Base-by-base conservation (phyloP, 2,888 invertebrate genomes). In the Bruchidius siliquastri region DNA sequence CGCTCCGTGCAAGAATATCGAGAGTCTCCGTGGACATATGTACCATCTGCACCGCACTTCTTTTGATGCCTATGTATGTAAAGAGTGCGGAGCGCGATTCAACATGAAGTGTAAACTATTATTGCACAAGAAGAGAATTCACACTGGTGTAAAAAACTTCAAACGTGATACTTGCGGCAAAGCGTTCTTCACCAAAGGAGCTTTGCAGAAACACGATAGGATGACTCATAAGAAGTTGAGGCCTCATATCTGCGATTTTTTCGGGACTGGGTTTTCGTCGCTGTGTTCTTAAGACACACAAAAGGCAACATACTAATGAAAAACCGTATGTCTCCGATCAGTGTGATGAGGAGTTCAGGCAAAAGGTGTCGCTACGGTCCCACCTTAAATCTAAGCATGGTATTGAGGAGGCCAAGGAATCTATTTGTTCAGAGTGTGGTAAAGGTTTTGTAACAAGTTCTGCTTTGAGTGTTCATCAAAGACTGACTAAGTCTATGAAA, bases 21-120 rank as follows among this genome's bases (percentile, higher is more conserved):
- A 83, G 72, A 84, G 84, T 77, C 76, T 85, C 70, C 76, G 82
- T 21, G 83, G 83, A 13, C 85, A 85, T 76, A 82, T 83, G 72
- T 82, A 83, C 71, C 82, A 84, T 74, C 80, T 82, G 73, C 85
- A 85, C 74, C 82, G 80, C 72, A 82, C 79, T 67, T n/a, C n/a
- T n/a, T 76, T 26, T 26, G 77, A 79, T n/a, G 26, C 26, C 2
- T 82, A 81, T 71, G 80, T 83, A 71, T 85, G 85, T 77, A 82
- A 84, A 73, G 77, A 81, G 67, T 85, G 85, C 73, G 80, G 81
- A 22, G 81, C 78, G 74, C 75, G 77, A 49, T 85, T 83, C 74
- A 77, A 81, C 69, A 80, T 79, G 22, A 83, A 81, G 71, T 81
- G 82, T 21, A 83, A 82, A 71, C 82, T 81, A 71, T 74, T 80